phyloP scores from a whole-genome alignment of 2,113 vertebrate species.

The Rhinoderma darwinii region DNA sequence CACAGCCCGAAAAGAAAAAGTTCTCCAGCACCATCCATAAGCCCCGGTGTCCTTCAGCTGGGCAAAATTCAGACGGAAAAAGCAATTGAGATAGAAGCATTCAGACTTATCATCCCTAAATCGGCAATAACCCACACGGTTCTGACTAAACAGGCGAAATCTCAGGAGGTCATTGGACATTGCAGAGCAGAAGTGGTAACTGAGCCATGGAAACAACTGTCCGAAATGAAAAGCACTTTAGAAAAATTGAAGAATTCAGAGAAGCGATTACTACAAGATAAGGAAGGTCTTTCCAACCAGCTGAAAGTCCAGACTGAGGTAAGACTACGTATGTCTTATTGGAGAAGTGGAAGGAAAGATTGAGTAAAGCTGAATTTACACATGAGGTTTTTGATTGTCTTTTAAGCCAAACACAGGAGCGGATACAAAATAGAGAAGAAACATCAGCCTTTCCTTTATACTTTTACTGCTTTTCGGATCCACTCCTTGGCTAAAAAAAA shows the following conservation, averaged over 20 bases:
- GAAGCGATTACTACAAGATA: slow-evolving; percentile 90
- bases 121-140: slow-evolving; percentile 83
- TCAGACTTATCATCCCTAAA: slow-evolving; percentile 90
- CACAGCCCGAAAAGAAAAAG: slow-evolving; percentile 72
- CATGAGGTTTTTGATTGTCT: too few relatives aligned
- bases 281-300: slow-evolving; percentile 94
- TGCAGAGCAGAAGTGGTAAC: slow-evolving; percentile 72
- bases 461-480: too few relatives aligned
- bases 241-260: slow-evolving; percentile 92
- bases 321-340: slow-evolving; percentile 48
- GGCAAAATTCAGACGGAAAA: slow-evolving; percentile 83
- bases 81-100: slow-evolving; percentile 88
- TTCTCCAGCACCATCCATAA: slow-evolving; percentile 64
- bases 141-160: slow-evolving; percentile 73
- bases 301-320: slow-evolving; percentile 95
- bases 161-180: slow-evolving; percentile 64
- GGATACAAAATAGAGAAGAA: too few relatives aligned
- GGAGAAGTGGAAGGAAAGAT: too few relatives aligned
- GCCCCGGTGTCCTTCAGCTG: slow-evolving; percentile 87
- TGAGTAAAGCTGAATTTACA: too few relatives aligned
- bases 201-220: slow-evolving; percentile 76
- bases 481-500: too few relatives aligned
- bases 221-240: slow-evolving; percentile 79
- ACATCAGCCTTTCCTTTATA: too few relatives aligned
- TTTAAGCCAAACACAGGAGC: too few relatives aligned